Conservation (phyloP, 2,888 invertebrate genomes). For the Monopis laevigella region DNA sequence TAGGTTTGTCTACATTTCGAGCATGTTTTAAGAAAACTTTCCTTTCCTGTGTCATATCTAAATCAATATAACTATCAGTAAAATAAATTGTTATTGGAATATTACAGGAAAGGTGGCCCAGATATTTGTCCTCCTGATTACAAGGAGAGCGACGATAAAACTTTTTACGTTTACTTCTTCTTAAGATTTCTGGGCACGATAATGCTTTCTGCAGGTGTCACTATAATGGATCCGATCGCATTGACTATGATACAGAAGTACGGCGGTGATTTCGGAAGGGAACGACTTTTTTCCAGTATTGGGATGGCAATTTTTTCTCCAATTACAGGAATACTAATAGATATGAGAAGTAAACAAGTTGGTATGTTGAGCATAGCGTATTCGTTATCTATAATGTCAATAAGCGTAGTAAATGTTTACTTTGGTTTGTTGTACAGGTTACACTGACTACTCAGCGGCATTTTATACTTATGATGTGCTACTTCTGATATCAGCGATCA, state of each 20-base stretch:
- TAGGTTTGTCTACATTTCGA: too few species aligned
- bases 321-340: slow-evolving; percentile 81
- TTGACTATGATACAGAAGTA: slow-evolving; percentile 86
- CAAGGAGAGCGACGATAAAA: slow-evolving; percentile 78
- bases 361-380: slow-evolving; percentile 47
- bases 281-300: slow-evolving; percentile 81
- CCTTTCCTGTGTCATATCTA: neutral
- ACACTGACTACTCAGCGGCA: slow-evolving; percentile 89
- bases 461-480: slow-evolving; percentile 83
- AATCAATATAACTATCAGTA: neutral
- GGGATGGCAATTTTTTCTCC: slow-evolving; percentile 87
- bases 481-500: slow-evolving; percentile 75
- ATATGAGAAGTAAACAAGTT: slow-evolving; percentile 71
- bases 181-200: slow-evolving; percentile 83
- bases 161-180: slow-evolving; percentile 86
- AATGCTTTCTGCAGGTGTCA: slow-evolving; percentile 85
- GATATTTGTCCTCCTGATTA: slow-evolving; percentile 83
- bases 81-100: slow-evolving; percentile 30
- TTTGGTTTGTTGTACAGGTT: slow-evolving; percentile 63
- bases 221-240: slow-evolving; percentile 89
- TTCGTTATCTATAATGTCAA: slow-evolving; percentile 54
- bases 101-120: slow-evolving; percentile 74
- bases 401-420: slow-evolving; percentile 29
- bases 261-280: slow-evolving; percentile 83
- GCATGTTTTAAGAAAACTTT: neutral